A percentile compares a stretch with the other conserved stretches of the same genome.
phyloP scores from a whole-genome alignment of 2,888 invertebrate species.

The Chloroclysta siterata region DNA sequence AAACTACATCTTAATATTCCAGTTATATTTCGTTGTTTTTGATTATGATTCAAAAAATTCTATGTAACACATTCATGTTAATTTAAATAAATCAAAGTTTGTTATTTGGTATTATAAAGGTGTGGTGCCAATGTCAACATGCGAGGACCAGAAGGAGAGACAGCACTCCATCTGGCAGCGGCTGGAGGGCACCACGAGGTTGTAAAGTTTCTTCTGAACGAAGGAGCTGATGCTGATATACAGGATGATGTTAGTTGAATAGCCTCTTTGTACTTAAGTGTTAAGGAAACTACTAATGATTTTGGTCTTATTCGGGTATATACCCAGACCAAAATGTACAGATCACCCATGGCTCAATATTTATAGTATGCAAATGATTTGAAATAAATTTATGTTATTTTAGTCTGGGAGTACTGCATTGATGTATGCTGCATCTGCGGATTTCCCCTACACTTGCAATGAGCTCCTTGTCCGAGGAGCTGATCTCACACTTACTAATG shows the following conservation, averaged over 20 bases:
- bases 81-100: neutral
- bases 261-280: neutral
- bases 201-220: conserved; percentile 90
- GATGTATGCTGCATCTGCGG: conserved; percentile 95
- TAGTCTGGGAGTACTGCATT: conserved; percentile 95
- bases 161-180: conserved; percentile 92
- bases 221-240: conserved; percentile 92
- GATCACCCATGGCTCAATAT: no score
- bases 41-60: no score
- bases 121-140: conserved; percentile 91
- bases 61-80: neutral
- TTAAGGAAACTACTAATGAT: neutral
- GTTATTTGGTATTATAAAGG: conserved; percentile 59
- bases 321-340: no score
- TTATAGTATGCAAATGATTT: neutral
- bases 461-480: conserved; percentile 92
- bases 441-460: conserved; percentile 95
- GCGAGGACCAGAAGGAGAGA: conserved; percentile 91
- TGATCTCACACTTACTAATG: conserved; percentile 91
- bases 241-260: conserved; percentile 89
- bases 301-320: neutral
- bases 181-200: conserved; percentile 96
- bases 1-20: no score
- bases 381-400: conserved; percentile 6
- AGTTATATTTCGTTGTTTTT: no score